A percentile compares a stretch with the other conserved stretches of the same genome.
These are phyloP conservation scores for Leptopilina syphax DNA, from an alignment of 2,888 invertebrate genomes.

Conservation along the genomic window DNA sequence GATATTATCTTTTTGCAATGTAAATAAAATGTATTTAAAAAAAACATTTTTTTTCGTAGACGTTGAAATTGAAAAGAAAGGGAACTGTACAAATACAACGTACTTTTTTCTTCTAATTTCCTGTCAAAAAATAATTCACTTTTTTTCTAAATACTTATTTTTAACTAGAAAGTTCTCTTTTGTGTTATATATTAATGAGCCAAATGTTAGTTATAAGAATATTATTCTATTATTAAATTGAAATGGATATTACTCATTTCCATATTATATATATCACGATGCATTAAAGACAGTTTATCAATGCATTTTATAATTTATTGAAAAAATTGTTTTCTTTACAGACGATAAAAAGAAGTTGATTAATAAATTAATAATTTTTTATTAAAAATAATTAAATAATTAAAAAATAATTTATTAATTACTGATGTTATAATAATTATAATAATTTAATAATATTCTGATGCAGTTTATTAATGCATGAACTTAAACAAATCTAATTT, in stretches of 20 bases:
- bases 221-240: constrained; percentile 50
- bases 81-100: background rate
- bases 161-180: background rate
- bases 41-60: too few relatives aligned
- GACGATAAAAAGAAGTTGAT: background rate
- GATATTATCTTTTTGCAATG: too few relatives aligned
- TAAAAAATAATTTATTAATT: too few relatives aligned
- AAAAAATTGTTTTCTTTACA: background rate
- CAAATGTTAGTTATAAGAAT: constrained; percentile 59
- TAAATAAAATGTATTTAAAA: too few relatives aligned
- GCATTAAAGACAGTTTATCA: background rate
- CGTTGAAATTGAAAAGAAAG: too few relatives aligned
- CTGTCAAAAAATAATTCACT: background rate
- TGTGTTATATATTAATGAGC: background rate
- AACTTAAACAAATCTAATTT: background rate
- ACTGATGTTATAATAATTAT: too few relatives aligned
- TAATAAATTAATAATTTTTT: too few relatives aligned
- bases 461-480: too few relatives aligned
- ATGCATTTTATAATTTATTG: background rate
- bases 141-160: background rate
- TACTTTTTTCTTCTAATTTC: background rate
- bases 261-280: background rate
- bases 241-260: constrained; percentile 47
- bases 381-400: too few relatives aligned
- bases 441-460: too few relatives aligned